Evolutionary conservation across 1,140 invertebrate genomes (phyloP), one percentile per base, ranked within the genome.

Genomic region (Drosophila kurseongensis): DNA sequence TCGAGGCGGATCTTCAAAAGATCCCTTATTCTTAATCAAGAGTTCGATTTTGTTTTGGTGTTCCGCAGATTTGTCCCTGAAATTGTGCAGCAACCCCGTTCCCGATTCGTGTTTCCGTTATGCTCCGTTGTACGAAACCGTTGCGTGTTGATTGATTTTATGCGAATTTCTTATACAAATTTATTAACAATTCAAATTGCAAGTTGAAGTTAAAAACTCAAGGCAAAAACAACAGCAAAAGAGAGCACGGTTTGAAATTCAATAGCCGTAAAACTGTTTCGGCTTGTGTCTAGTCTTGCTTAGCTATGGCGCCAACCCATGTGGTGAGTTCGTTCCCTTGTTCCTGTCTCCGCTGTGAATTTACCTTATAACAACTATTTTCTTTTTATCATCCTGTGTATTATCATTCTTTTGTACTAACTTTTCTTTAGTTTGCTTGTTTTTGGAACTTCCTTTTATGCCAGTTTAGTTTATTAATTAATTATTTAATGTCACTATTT

Each of bases 151-250:
- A 73, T 80, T 73, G 59, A 80, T 77, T 77, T 68, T 66, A 85
- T 85, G 68, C 74, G 63, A 69, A 58, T 56, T 55, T 73, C 76
- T 60, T 52, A 63, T 61, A 73, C 63, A 66, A 50, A 75, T 85
- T 73, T 82, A 88, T 85, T 85, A 85, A 75, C 78, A 85, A 85
- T 82, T 88, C 69, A 88, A 85, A 85, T 85, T 66, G 42, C 47
- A 72, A 76, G 36, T 65, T 36, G 23, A 65, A 71, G 60, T 60
- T 51, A 47, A 62, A 48, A n/a, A 52, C 66, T 62, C 55, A 67
- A 73, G 56, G 66, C 63, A 57, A 65, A 35, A 41, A 57, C 13
- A 41, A 44, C 12, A 23, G 14, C 47, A 44, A 42, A 52, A 52
- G 55, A 54, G 29, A 29, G 7, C 16, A 14, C 10, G 32, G 32